Conservation (phyloP, 2,888 invertebrate genomes). For the Pecten maximus region DNA sequence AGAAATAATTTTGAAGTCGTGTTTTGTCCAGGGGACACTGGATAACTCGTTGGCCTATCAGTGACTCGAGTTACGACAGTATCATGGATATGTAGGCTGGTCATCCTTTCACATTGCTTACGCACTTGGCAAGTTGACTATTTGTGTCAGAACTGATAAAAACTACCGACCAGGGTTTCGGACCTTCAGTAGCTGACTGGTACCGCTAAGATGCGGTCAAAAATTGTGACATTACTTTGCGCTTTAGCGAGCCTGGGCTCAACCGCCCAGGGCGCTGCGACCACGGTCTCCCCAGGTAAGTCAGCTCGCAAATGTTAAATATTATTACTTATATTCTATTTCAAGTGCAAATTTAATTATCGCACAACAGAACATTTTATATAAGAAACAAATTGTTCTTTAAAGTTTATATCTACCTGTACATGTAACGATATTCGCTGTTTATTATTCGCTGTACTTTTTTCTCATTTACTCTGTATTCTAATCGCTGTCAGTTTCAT, state of each 20-base stretch:
- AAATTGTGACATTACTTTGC: conserved; percentile 56
- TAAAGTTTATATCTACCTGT: no score
- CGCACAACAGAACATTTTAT: no score
- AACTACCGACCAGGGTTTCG: not conserved
- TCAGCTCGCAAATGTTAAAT: not conserved
- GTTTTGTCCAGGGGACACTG: not conserved
- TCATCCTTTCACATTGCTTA: not conserved
- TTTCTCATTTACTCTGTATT: no score
- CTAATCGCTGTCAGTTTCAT: no score
- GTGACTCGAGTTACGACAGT: not conserved
- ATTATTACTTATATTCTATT: no score
- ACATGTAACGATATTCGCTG: no score
- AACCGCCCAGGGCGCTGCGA: conserved; percentile 63
- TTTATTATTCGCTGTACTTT: no score
- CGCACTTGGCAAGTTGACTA: conserved; percentile 13
- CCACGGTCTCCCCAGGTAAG: conserved; percentile 55
- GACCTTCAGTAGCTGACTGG: conserved; percentile 6
- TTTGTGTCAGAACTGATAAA: not conserved
- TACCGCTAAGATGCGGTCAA: conserved; percentile 46
- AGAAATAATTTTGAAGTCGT: no score
- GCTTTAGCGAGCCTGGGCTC: conserved; percentile 59
- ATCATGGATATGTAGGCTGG: not conserved
- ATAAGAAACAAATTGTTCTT: no score
- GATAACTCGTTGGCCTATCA: not conserved
- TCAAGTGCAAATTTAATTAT: no score